Evolutionary conservation across 2,888 invertebrate species (phyloP).

Genomic region (Drosophila macrothrix): DNA sequence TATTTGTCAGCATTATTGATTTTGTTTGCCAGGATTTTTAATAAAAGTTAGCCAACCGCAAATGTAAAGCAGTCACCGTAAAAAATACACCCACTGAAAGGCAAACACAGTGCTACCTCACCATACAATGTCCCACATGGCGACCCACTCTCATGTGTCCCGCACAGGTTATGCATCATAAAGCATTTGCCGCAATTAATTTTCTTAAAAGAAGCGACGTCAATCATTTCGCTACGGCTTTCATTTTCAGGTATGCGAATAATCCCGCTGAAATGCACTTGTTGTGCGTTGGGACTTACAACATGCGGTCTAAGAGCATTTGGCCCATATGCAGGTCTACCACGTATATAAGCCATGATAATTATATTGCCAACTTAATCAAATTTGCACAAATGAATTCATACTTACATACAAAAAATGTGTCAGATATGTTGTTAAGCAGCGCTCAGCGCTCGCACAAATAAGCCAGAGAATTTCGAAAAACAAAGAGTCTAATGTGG

Average conservation of each 20-base stretch:
- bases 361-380: neutral
- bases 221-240: neutral
- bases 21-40: slow-evolving; percentile 16
- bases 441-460: neutral
- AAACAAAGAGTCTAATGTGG: neutral
- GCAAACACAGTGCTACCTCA: slow-evolving; percentile 3
- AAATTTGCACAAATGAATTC: neutral
- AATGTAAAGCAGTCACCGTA: slow-evolving; percentile 6
- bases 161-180: neutral
- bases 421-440: neutral
- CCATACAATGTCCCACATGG: slow-evolving; percentile 1
- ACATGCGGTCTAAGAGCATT: neutral
- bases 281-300: neutral
- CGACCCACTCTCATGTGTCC: neutral
- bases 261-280: neutral
- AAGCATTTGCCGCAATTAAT: slow-evolving; percentile 14
- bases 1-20: neutral
- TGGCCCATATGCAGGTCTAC: no score
- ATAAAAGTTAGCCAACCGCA: slow-evolving; percentile 43
- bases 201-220: neutral
- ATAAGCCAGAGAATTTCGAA: neutral
- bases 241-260: neutral
- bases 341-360: neutral
- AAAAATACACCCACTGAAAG: neutral
- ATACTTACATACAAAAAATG: neutral